Percentiles rank a stretch among this genome's conserved stretches.
phyloP scores from a whole-genome alignment of 2,113 vertebrate species.

The Dipodomys stephensi region DNA sequence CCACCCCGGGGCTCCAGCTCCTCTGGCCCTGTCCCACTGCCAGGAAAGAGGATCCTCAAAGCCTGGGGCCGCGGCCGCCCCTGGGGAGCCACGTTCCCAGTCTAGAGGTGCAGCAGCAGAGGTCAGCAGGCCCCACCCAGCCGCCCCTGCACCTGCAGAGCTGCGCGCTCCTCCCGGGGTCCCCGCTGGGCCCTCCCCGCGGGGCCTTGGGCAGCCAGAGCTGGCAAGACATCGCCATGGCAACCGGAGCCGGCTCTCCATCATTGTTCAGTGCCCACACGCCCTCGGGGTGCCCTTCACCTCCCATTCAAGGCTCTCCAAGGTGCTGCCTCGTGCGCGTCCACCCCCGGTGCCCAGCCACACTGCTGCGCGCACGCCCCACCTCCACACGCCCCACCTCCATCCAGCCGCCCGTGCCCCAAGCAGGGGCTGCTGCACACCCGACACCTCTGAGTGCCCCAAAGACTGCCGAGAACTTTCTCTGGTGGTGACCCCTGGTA shows the following conservation, averaged over 20 bases:
- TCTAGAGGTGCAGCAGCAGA: too few species aligned
- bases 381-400: fast-evolving
- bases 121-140: too few species aligned
- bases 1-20: neutral
- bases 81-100: too few species aligned
- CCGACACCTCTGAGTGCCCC: neutral
- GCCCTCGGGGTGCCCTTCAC: neutral
- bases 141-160: neutral
- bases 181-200: constrained; percentile 38
- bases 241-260: neutral
- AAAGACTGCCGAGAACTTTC: fast-evolving
- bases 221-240: constrained; percentile 56
- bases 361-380: neutral
- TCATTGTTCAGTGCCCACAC: constrained; percentile 60
- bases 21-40: neutral
- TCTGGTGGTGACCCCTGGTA: neutral
- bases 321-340: neutral
- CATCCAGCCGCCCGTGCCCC: fast-evolving
- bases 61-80: neutral
- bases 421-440: fast-evolving
- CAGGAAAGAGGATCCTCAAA: neutral
- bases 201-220: neutral
- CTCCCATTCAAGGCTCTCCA: constrained; percentile 6
- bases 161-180: neutral
- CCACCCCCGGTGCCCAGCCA: neutral